phyloP scores from a whole-genome alignment of 2,113 vertebrate genomes.

The Sigmodon hispidus region DNA sequence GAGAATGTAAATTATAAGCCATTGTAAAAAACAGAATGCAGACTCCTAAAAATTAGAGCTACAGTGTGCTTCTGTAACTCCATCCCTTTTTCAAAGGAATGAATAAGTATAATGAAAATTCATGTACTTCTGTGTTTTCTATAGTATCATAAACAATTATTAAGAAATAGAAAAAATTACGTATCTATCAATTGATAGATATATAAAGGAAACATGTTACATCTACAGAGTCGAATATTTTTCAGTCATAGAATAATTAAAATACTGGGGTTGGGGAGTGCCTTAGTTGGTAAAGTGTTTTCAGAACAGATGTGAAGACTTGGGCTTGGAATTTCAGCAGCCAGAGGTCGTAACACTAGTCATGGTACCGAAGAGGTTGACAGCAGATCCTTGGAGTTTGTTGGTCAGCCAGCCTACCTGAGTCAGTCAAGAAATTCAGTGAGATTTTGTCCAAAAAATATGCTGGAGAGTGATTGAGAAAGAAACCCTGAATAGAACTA shows the following conservation, averaged over 20 bases:
- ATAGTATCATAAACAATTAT: not conserved
- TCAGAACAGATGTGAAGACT: not conserved
- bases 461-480: not conserved
- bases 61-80: not conserved
- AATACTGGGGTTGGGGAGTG: not conserved
- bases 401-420: not conserved
- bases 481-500: not conserved
- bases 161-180: not conserved
- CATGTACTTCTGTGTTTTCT: not conserved
- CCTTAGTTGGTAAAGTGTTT: not conserved
- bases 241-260: not conserved
- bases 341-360: not conserved
- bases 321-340: not conserved
- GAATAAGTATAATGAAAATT: not conserved
- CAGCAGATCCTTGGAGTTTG: not conserved
- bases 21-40: not conserved
- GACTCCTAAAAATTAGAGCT: not conserved
- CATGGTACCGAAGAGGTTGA: not conserved
- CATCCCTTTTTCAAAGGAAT: not conserved
- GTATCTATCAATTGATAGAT: not conserved
- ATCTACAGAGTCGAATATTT: not conserved
- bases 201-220: not conserved
- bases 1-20: not conserved
- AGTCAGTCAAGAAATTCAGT: not conserved
- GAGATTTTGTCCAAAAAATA: not conserved